A percentile compares a stretch with the other conserved stretches of the same genome.
These are phyloP conservation scores for Paramisgurnus dabryanus DNA, from an alignment of 2,113 vertebrate species.

Conservation along the genomic window DNA sequence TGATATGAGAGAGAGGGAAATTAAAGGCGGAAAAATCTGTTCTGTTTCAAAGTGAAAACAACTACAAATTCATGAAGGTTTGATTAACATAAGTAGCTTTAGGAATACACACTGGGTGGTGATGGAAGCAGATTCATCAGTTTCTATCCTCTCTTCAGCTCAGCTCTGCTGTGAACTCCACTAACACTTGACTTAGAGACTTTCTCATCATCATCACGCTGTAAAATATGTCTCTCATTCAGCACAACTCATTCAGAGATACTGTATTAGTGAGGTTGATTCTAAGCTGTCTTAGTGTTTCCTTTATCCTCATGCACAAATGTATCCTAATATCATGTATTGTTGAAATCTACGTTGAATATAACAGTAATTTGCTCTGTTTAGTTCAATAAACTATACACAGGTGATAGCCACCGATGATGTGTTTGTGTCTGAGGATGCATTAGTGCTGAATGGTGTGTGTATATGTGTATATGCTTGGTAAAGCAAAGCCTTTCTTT, in stretches of 20 bases:
- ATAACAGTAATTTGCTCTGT: slow-evolving; percentile 38
- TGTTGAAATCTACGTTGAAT: background rate
- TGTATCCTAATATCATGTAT: slow-evolving; percentile 25
- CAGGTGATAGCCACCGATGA: slow-evolving; percentile 41
- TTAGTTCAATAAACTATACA: slow-evolving; percentile 50
- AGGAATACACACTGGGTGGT: slow-evolving; percentile 67
- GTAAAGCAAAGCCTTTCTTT: too few species aligned
- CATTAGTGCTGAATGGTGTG: slow-evolving; percentile 63
- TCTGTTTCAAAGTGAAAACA: slow-evolving; percentile 62
- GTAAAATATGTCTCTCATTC: slow-evolving; percentile 43
- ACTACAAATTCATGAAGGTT: slow-evolving; percentile 68
- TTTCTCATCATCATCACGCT: slow-evolving; percentile 41
- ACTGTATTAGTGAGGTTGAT: slow-evolving; percentile 46
- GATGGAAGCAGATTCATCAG: slow-evolving; percentile 71
- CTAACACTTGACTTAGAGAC: slow-evolving; percentile 60
- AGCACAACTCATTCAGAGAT: background rate
- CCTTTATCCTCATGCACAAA: background rate
- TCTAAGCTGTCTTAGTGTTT: slow-evolving; percentile 20
- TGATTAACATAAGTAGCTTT: slow-evolving; percentile 71
- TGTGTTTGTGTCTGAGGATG: slow-evolving; percentile 50
- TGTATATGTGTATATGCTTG: slow-evolving; percentile 61
- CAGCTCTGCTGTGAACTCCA: slow-evolving; percentile 53
- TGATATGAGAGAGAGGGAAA: slow-evolving; percentile 61
- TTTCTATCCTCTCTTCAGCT: slow-evolving; percentile 60
- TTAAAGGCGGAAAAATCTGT: slow-evolving; percentile 50